These are phyloP conservation scores for Netelia inedita DNA, from an alignment of 2,888 invertebrate species.

Conservation along the genomic window DNA sequence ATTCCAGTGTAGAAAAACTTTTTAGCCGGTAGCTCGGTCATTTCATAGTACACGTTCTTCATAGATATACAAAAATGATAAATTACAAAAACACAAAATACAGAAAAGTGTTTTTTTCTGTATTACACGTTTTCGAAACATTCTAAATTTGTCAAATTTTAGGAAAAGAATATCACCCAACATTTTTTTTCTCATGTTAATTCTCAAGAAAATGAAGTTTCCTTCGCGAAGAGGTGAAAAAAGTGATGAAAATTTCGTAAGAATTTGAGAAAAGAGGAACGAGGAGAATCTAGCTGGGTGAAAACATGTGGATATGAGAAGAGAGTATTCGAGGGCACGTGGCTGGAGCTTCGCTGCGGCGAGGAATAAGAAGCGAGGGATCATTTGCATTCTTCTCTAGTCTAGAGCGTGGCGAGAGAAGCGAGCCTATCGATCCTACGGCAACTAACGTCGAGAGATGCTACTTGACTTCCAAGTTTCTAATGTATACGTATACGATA, in stretches of 20 bases:
- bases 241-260: not conserved
- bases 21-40: not conserved
- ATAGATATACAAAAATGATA: not conserved
- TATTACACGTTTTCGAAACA: no score
- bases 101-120: no score
- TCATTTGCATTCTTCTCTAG: constrained; percentile 64
- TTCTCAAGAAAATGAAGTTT: no score
- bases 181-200: no score
- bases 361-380: constrained; percentile 40
- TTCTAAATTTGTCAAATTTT: no score
- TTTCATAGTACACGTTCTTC: not conserved
- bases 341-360: constrained; percentile 9
- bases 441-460: constrained; percentile 62
- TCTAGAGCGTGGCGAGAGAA: constrained; percentile 6
- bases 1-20: not conserved
- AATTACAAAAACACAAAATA: not conserved
- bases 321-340: constrained; percentile 16
- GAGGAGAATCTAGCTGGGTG: not conserved
- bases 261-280: not conserved
- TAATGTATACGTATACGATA: constrained; percentile 31
- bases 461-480: constrained; percentile 66
- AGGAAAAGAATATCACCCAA: no score
- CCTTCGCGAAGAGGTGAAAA: not conserved
- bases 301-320: not conserved
- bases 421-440: constrained; percentile 64